Percentiles rank a stretch among this genome's conserved stretches.
Evolutionary conservation across 2,797 vertebrate genomes (phyloP).

Genomic region (Spatula versicolor): DNA sequence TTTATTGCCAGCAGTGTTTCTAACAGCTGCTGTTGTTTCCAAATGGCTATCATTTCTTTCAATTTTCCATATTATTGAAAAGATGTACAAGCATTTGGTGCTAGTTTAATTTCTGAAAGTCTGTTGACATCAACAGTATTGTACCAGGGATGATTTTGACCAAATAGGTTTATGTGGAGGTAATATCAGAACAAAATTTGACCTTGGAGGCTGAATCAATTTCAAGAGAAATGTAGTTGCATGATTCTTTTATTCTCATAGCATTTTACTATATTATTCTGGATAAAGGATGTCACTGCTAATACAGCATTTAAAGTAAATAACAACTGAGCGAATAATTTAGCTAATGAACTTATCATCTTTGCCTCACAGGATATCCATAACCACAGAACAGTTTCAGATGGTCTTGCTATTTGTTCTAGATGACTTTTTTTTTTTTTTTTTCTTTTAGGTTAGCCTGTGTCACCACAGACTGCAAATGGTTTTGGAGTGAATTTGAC

Average conservation of each 20-base stretch:
- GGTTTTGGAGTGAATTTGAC: neutral
- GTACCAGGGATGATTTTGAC: neutral
- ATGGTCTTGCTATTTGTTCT: neutral
- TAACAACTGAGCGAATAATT: slow-evolving; percentile 10
- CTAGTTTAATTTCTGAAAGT: neutral
- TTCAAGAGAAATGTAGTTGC: neutral
- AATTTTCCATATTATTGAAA: neutral
- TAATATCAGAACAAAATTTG: neutral
- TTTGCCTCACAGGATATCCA: neutral
- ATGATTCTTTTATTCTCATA: neutral
- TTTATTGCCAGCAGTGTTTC: neutral
- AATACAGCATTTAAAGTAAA: neutral
- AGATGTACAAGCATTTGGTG: neutral
- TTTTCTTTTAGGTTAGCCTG: neutral
- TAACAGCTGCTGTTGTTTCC: neutral
- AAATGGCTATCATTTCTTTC: neutral
- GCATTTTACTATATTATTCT: neutral
- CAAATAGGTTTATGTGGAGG: neutral
- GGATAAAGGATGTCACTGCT: neutral
- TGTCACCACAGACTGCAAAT: neutral
- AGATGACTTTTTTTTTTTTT: neutral
- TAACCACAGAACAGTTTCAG: neutral
- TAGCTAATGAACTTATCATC: neutral
- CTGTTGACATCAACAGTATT: neutral
- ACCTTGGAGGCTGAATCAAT: neutral